Conservation (phyloP, 2,888 invertebrate genomes). For the Anthoptus insignis region DNA sequence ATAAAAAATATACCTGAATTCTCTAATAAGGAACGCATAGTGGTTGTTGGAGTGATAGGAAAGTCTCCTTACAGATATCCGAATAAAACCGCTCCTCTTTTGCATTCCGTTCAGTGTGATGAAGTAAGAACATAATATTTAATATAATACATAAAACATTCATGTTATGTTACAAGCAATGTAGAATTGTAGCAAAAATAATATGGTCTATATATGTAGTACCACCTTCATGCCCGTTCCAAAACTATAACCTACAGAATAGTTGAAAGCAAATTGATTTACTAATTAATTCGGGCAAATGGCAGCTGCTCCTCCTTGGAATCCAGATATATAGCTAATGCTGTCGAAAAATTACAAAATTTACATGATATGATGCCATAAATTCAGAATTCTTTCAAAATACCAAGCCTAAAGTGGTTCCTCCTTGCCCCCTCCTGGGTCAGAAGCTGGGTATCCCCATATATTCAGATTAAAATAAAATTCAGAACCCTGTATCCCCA, state of each 20-base stretch:
- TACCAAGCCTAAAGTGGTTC: no score
- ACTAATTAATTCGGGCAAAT: no score
- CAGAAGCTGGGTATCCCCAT: no score
- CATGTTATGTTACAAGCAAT: background rate
- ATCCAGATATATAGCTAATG: no score
- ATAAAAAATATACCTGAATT: slow-evolving; percentile 78
- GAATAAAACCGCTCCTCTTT: slow-evolving; percentile 88
- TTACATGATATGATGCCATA: no score
- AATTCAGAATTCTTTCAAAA: no score
- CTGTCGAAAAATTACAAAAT: no score
- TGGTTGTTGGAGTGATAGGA: slow-evolving; percentile 91
- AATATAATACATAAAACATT: background rate
- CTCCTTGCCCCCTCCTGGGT: no score
- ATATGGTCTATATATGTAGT: background rate
- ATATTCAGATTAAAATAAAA: no score
- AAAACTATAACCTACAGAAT: background rate
- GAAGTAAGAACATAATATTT: slow-evolving; percentile 61
- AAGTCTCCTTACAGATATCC: slow-evolving; percentile 89
- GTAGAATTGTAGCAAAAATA: background rate
- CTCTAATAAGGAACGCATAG: slow-evolving; percentile 86
- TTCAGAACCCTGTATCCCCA: no score
- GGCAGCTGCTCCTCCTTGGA: no score
- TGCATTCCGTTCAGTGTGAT: slow-evolving; percentile 77
- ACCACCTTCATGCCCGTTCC: background rate
- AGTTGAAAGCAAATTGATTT: background rate